Evolutionary conservation across 2,797 vertebrate species (phyloP).

Genomic region (Bovichtus diacanthus): DNA sequence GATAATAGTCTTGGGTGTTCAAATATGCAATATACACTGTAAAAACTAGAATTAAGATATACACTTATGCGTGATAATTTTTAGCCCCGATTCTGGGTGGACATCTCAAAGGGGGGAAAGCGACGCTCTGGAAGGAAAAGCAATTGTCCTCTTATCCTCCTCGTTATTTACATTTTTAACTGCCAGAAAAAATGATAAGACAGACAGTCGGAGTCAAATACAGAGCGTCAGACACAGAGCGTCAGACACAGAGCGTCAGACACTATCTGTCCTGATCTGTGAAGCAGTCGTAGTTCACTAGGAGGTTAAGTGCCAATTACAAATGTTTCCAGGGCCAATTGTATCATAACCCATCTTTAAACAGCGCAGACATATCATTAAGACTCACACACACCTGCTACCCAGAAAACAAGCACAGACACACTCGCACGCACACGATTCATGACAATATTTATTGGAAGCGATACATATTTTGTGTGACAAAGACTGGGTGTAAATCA

Average conservation of each 20-base stretch:
- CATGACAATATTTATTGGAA: neutral
- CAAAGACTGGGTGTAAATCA: neutral
- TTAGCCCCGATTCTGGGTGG: neutral
- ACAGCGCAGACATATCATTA: slow-evolving; percentile 2
- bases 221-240: no score
- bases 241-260: slow-evolving; percentile 28
- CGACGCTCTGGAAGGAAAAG: slow-evolving; percentile 11
- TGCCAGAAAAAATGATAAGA: slow-evolving; percentile 10
- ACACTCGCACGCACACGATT: neutral
- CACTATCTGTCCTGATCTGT: slow-evolving; percentile 52
- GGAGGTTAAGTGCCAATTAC: slow-evolving; percentile 77
- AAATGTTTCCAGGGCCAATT: slow-evolving; percentile 58
- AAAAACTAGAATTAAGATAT: neutral
- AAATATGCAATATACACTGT: neutral
- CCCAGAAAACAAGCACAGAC: neutral
- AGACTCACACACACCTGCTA: slow-evolving; percentile 25
- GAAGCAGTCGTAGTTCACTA: slow-evolving; percentile 65
- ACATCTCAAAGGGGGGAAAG: neutral
- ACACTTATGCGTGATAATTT: neutral
- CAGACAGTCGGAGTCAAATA: slow-evolving; percentile 24
- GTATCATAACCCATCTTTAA: slow-evolving; percentile 31
- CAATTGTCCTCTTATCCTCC: slow-evolving; percentile 8
- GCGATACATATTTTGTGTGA: neutral
- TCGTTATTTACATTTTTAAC: slow-evolving; percentile 7
- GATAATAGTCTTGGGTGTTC: neutral